Conservation (phyloP, 2,888 invertebrate species). For the Acanthosoma haemorrhoidale region DNA sequence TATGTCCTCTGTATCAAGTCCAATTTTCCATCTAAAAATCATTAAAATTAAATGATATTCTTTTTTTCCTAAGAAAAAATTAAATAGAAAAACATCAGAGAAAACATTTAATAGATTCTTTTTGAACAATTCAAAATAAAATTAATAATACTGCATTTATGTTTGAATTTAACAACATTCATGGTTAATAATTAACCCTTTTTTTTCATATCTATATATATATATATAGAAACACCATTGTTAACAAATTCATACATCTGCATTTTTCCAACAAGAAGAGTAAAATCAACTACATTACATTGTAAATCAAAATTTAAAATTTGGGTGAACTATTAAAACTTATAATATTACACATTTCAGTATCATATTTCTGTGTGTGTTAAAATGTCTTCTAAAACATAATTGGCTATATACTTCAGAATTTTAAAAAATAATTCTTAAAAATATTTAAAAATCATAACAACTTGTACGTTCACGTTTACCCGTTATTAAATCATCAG, state of each 20-base stretch:
- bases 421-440: too few relatives aligned
- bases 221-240: background rate
- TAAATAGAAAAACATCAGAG: conserved; percentile 10
- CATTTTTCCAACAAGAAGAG: background rate
- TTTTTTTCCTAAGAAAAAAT: background rate
- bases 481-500: background rate
- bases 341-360: too few relatives aligned
- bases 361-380: too few relatives aligned
- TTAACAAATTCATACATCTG: background rate
- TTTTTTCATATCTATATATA: background rate
- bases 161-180: background rate
- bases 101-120: conserved; percentile 18
- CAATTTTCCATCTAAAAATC: conserved; percentile 11
- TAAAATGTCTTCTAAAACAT: too few relatives aligned
- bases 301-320: too few relatives aligned
- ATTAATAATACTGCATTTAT: conserved; percentile 15
- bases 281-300: too few relatives aligned
- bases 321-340: too few relatives aligned
- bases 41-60: background rate
- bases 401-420: too few relatives aligned
- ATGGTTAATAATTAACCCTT: background rate
- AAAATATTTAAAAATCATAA: too few relatives aligned
- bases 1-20: conserved; percentile 20
- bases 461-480: too few relatives aligned
- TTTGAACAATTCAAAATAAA: background rate